Base-by-base conservation (phyloP, 2,888 invertebrate genomes). In the Phytoseiulus persimilis region DNA sequence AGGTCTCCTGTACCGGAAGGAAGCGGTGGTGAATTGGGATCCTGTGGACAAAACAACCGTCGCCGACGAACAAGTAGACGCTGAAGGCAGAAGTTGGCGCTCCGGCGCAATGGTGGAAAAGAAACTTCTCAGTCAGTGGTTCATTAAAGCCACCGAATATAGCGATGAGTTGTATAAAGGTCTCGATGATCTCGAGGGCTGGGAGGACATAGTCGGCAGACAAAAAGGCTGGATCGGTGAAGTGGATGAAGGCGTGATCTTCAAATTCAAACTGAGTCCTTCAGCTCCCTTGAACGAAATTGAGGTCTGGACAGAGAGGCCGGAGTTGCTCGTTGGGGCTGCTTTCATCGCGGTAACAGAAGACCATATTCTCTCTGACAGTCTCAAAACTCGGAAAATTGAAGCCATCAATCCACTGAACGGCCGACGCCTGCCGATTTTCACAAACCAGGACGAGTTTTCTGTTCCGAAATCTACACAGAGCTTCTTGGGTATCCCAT, bases 31-130 rank as follows among this genome's bases (percentile, higher is more conserved):
- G 0, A 98, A 98, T 93, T 99, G 99, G 99, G 99, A 99, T 94
- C 99, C 99, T 0, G 94, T 99, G 0, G 99, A 99, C 93, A 94
- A 96, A 93, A 99, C 99, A 2, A 99, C 99, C 0, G 93, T 99
- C 91, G 99, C 99, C 5, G 96, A 98, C 93, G 99, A 99, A 93
- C 99, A 99, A 94, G 98, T 99, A 3, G 98, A 98, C 93, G 95
- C 95, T 89, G 94, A 95, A 92, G 97, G 97, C 23, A 94, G 94
- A 92, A 98, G 98, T 0, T 99, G 99, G 99, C 94, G 99, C 90
- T 99, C 99, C 5, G 98, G 99, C 0, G 98, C 97, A 11, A 95
- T 95, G 93, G 98, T 98, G 11, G 96, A 98, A 93, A 97, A 96
- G 92, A 96, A 95, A 93, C 93, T 95, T 90, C 94, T 99, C 0